Conservation (phyloP, 2,113 vertebrate genomes). For the Fregata magnificens region DNA sequence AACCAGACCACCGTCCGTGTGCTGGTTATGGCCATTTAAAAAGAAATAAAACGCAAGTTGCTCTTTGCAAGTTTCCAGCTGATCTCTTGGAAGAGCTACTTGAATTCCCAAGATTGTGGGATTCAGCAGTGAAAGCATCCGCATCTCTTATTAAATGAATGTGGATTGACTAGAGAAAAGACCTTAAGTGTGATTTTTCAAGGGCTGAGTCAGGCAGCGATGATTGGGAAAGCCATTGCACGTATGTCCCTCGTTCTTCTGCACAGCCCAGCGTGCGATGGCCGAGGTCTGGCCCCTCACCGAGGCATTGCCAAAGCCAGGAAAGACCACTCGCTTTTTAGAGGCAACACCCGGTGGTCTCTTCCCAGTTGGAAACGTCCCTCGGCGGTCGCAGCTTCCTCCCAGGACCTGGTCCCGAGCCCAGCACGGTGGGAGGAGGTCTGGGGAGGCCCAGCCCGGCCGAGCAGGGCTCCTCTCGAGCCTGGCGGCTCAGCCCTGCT, state of each 20-base stretch:
- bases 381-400: fast-evolving
- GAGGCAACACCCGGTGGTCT: fast-evolving
- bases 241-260: fast-evolving
- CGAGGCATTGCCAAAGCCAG: fast-evolving
- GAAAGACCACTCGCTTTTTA: fast-evolving
- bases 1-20: too few species aligned
- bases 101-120: not conserved
- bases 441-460: not conserved
- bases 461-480: not conserved
- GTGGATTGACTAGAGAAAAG: not conserved
- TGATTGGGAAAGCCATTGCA: too few species aligned
- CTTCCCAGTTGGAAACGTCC: not conserved
- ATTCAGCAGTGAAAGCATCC: not conserved
- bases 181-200: not conserved
- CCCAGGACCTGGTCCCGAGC: fast-evolving
- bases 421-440: not conserved
- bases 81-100: not conserved
- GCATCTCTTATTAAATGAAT: fast-evolving
- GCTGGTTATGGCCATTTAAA: not conserved
- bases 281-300: not conserved
- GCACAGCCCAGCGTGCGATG: fast-evolving
- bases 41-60: not conserved
- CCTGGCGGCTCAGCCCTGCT: not conserved
- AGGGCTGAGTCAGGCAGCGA: not conserved
- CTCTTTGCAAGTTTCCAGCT: not conserved